Base-by-base conservation (phyloP, 2,797 vertebrate species). In the Falco rusticolus region DNA sequence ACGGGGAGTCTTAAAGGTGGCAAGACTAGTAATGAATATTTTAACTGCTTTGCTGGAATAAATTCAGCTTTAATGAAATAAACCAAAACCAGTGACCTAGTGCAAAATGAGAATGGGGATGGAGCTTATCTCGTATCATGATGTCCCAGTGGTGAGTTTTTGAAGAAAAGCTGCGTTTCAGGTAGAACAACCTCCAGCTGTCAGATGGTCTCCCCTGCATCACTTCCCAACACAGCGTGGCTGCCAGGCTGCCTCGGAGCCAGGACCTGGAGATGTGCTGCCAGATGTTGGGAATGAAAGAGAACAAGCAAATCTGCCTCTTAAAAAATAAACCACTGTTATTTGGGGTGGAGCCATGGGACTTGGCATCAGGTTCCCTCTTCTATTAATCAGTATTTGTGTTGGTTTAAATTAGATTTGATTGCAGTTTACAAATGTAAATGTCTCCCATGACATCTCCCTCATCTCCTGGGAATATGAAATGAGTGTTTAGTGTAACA, bases 351-450 rank as follows among this genome's bases (percentile, higher is more conserved):
- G 50, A 61, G 54, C 81, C 34, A 0, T 39, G 91, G 76, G 83
- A 90, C 47, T 65, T 84, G 84, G 65, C 85, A 56, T 43, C 70
- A 39, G 47, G 53, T 74, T 96, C 78, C 63, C 77, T 87, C 84
- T 84, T 91, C 87, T 56, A 69, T 51, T 85, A 95, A 86, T 94
- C 85, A 80, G 68, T 85, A 69, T 93, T 85, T 95, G 69, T 82
- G 57, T 47, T 74, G 53, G 74, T 37, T 94, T 94, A 95, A 95
- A 96, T 94, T 89, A 74, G 83, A 69, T 87, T 71, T 87, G 93
- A 75, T 94, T 93, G 89, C 84, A 86, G 79, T 69, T 95, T 94
- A 94, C 91, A 93, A 89, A 96, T 87, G 95, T 84, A 96, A 94
- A 90, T 84, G 53, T 93, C 89, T 97, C 93, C 89, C 72, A 8